Evolutionary conservation across 1,140 invertebrate species (phyloP).

Genomic region (Campoletis sonorensis): DNA sequence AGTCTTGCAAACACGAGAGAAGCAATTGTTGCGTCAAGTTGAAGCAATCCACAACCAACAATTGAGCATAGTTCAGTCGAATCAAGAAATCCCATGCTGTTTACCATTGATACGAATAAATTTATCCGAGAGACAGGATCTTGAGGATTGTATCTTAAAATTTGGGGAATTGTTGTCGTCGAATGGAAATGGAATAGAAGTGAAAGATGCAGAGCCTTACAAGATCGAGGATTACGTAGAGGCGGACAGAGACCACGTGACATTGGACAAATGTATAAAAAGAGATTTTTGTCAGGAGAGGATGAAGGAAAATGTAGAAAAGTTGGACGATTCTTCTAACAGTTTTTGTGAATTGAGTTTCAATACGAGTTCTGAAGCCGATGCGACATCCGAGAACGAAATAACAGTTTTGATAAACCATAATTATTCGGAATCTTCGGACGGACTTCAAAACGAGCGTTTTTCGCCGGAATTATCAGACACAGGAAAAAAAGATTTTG

Average conservation of each 20-base stretch:
- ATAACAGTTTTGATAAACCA: slow-evolving; percentile 26
- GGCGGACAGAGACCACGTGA: slow-evolving; percentile 73
- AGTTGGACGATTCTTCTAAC: slow-evolving; percentile 60
- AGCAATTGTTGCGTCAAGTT: slow-evolving; percentile 76
- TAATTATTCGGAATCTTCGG: slow-evolving; percentile 11
- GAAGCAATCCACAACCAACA: slow-evolving; percentile 77
- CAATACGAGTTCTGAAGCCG: slow-evolving; percentile 24
- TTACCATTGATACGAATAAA: slow-evolving; percentile 67
- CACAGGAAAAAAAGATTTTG: background rate
- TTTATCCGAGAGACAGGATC: slow-evolving; percentile 66
- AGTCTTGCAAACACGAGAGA: slow-evolving; percentile 74
- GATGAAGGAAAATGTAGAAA: slow-evolving; percentile 64
- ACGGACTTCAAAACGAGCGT: slow-evolving; percentile 6
- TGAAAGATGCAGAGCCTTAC: slow-evolving; percentile 70
- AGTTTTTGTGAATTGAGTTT: slow-evolving; percentile 23
- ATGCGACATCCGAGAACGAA: slow-evolving; percentile 24
- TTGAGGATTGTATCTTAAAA: slow-evolving; percentile 72
- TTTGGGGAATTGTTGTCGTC: slow-evolving; percentile 76
- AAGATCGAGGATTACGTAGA: slow-evolving; percentile 74
- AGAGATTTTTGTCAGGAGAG: slow-evolving; percentile 62
- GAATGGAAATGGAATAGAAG: slow-evolving; percentile 73
- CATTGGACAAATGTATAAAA: slow-evolving; percentile 76
- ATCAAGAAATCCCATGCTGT: slow-evolving; percentile 60
- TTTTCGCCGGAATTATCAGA: slow-evolving; percentile 11
- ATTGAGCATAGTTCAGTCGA: slow-evolving; percentile 70